A percentile compares a stretch with the other conserved stretches of the same genome.
Conservation (phyloP, 2,797 vertebrate genomes). For the Phyllotis vaccarum region DNA sequence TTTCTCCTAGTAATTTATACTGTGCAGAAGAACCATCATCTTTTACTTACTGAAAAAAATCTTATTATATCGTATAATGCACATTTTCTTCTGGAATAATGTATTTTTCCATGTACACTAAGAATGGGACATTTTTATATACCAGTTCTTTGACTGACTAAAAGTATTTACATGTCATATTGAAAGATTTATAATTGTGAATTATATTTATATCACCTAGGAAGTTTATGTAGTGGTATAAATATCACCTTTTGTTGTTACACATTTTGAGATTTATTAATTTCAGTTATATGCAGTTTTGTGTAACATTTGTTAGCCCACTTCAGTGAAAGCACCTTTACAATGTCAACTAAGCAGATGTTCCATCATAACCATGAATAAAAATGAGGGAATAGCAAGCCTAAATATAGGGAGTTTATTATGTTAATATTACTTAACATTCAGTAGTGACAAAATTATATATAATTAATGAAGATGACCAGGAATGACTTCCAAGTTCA, state of each 20-base stretch:
- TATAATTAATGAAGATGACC: slow-evolving; percentile 77
- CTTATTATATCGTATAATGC: neutral
- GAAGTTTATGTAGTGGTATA: slow-evolving; percentile 67
- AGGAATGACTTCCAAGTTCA: slow-evolving; percentile 36
- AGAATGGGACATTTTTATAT: slow-evolving; percentile 34
- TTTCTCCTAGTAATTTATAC: neutral
- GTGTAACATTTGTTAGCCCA: slow-evolving; percentile 74
- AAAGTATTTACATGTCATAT: slow-evolving; percentile 56
- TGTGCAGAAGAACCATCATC: neutral
- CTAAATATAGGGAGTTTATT: slow-evolving; percentile 47
- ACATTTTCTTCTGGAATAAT: neutral
- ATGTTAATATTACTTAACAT: slow-evolving; percentile 61
- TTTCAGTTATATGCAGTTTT: slow-evolving; percentile 54
- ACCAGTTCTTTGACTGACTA: slow-evolving; percentile 48
- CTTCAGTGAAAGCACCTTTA: slow-evolving; percentile 76
- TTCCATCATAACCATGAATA: slow-evolving; percentile 66
- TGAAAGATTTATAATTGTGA: neutral
- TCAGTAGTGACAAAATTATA: slow-evolving; percentile 72
- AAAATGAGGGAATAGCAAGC: slow-evolving; percentile 64
- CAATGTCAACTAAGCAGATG: slow-evolving; percentile 73
- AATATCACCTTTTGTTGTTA: slow-evolving; percentile 62
- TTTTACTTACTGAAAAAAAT: slow-evolving; percentile 27
- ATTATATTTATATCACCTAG: slow-evolving; percentile 56
- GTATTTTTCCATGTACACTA: slow-evolving; percentile 27
- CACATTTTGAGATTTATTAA: slow-evolving; percentile 59